These are phyloP conservation scores for Paedocypris sp. DNA, from an alignment of 2,113 vertebrate species.

Conservation along the genomic window DNA sequence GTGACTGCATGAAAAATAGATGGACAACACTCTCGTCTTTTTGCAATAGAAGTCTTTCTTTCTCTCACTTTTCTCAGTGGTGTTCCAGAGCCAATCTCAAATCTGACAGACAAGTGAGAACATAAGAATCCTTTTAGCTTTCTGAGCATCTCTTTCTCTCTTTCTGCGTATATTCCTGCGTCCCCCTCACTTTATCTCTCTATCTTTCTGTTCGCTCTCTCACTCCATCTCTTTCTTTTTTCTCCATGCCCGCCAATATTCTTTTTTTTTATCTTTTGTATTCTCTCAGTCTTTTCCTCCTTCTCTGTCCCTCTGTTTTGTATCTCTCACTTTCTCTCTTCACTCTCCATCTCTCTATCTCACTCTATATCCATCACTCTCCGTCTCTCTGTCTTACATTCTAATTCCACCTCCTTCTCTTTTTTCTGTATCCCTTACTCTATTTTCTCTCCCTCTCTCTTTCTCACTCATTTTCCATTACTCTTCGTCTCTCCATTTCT, in stretches of 20 bases:
- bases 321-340: not conserved
- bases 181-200: not conserved
- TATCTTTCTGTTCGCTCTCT: conserved; percentile 13
- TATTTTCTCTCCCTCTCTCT: not conserved
- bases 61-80: conserved; percentile 37
- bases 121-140: conserved; percentile 64
- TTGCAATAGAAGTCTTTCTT: conserved; percentile 7
- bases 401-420: not conserved
- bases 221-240: no score
- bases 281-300: conserved; percentile 10
- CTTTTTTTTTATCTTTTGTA: conserved; percentile 2
- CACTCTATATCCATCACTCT: conserved; percentile 12
- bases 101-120: conserved; percentile 52
- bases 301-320: no score
- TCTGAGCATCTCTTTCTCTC: conserved; percentile 8
- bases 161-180: not conserved
- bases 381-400: no score
- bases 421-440: conserved; percentile 7
- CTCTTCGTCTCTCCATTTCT: no score
- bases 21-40: conserved; percentile 20
- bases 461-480: conserved; percentile 12
- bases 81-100: conserved; percentile 41
- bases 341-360: conserved; percentile 9
- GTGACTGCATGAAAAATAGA: conserved; percentile 51
- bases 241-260: not conserved